Evolutionary conservation across 2,797 vertebrate genomes (phyloP), one percentile per base, ranked within the genome.

Genomic region (Knipowitschia caucasica): DNA sequence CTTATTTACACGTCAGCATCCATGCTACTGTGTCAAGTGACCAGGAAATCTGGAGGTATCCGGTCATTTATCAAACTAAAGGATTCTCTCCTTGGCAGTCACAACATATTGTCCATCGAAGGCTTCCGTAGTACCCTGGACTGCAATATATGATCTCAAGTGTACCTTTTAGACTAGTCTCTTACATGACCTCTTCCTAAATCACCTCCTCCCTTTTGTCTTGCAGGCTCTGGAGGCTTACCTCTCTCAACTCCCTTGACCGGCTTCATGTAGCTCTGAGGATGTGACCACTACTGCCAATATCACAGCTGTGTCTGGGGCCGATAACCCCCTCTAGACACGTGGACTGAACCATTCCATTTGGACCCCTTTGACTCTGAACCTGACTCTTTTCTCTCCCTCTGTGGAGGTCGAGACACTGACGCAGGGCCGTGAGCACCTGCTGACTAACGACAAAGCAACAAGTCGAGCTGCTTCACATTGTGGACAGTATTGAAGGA

Each of bases 191-290:
- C 53, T 4, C 6, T 30, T 14, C 39, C 14, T n/a, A n/a, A n/a
- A n/a, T n/a, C n/a, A n/a, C n/a, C 11, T 21, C 35, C 24, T 25
- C 20, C 20, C 42, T 21, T 64, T 61, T 31, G 20, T 51, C 52
- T 78, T 83, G 54, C 86, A 98, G 95, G 89, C 89, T 69, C 85
- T 97, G 60, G 91, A 94, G 84, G 88, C 91, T 73, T 92, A 92
- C 89, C 90, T 96, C 64, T 91, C 91, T 66, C 93, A 95, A 71
- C 88, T 98, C 70, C 92, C 90, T 84, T 95, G 91, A 97, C 71
- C 26, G 51, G 21, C 40, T 55, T 64, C 54, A 21, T 55, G 69
- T 61, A 77, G 81, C 74, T 59, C 72, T 67, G 35, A 78, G 84
- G 86, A 86, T 72, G 76, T 59, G 57, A 89, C 89, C 89, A 89